Evolutionary conservation across 2,888 invertebrate genomes (phyloP), one percentile per base, ranked within the genome.

Genomic region (Agonopterix heracliana): DNA sequence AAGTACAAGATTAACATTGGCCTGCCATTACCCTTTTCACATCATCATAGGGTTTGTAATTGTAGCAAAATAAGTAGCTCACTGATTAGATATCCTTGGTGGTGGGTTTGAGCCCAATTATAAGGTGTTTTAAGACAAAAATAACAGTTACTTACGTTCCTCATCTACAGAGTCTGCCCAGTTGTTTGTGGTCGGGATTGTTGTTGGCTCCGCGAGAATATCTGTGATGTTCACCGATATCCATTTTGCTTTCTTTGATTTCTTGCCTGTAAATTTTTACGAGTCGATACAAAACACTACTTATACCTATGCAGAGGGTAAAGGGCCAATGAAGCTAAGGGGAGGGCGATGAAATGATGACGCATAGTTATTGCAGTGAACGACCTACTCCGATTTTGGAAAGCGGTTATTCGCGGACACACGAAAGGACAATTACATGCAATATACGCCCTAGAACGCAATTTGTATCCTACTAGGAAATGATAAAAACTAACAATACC

Each of bases 151-250:
- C 88, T 92, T 90, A 91, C 93, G 92, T 82, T 93, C 93, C 66
- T 95, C 94, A 69, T 96, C 97, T 63, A 94, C 93, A 69, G 95
- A 93, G 67, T 95, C 95, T 45, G 94, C 96, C 94, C 97, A 96
- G 70, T 91, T 90, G 81, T 90, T 90, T 68, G 90, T 78, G 53
- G 91, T 81, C 49, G 90, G 86, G 52, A 90, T 87, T 51, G 91
- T 89, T 48, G 91, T 91, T 50, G 92, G 90, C 71, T 93, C 93
- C 55, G 93, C 93, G 63, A 97, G 89, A 78, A 97, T 96, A 68
- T 94, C 93, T 78, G 93, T 95, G 70, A 97, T 89, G 64, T 93
- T 92, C 69, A 96, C 84, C 57, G 94, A 94, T 77, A 93, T 94
- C 78, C 95, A 95, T 90, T 95, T 96, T 82, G 91, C 90, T 90